phyloP scores from a whole-genome alignment of 2,888 invertebrate genomes.

The Arctia plantaginis region DNA sequence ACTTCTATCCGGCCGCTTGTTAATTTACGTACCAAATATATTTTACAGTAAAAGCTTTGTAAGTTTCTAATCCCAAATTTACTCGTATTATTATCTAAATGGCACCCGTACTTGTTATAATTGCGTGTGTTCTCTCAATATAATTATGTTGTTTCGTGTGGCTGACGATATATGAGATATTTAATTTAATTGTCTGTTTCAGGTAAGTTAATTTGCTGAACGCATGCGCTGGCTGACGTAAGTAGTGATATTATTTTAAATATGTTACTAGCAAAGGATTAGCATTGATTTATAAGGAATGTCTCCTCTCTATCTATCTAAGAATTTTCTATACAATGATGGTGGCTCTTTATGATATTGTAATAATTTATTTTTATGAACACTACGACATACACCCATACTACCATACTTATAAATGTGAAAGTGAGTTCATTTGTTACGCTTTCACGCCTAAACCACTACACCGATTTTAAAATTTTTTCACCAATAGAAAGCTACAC shows the following conservation, averaged over 20 bases:
- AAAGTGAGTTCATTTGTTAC: too few relatives aligned
- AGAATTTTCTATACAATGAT: too few relatives aligned
- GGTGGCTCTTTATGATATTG: too few relatives aligned
- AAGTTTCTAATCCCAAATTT: conserved; percentile 2
- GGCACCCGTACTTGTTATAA: conserved; percentile 14
- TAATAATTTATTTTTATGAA: too few relatives aligned
- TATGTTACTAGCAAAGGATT: background rate
- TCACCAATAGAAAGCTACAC: too few relatives aligned
- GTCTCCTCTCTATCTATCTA: too few relatives aligned
- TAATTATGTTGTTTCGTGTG: conserved; percentile 27
- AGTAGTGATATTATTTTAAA: conserved; percentile 8
- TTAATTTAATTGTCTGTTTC: conserved; percentile 35
- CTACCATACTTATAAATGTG: too few relatives aligned
- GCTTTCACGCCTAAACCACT: too few relatives aligned
- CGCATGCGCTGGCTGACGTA: conserved; percentile 18
- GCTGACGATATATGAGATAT: conserved; percentile 22
- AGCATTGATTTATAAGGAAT: background rate
- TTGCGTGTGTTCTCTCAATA: conserved; percentile 27
- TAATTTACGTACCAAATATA: background rate
- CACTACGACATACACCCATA: too few relatives aligned
- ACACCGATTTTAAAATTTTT: too few relatives aligned
- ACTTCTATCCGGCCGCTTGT: background rate
- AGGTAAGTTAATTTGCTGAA: conserved; percentile 40
- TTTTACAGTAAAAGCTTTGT: background rate
- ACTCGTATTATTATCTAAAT: conserved; percentile 15